These are phyloP conservation scores for Hipposideros larvatus DNA, from an alignment of 2,797 vertebrate species.

Conservation along the genomic window DNA sequence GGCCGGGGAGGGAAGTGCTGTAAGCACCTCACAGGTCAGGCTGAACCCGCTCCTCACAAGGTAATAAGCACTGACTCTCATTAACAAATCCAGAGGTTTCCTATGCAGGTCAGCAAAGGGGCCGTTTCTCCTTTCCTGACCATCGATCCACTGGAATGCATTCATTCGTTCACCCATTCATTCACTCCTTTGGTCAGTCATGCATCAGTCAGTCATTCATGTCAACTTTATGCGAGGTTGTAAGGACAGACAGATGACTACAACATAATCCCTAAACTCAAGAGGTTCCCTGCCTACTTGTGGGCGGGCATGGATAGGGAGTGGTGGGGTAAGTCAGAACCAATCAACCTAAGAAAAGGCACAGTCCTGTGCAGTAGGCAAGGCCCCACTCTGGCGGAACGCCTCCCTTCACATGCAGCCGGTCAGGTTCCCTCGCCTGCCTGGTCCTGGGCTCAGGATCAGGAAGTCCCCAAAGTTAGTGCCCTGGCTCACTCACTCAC, in stretches of 20 bases:
- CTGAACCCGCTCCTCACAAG: slow-evolving; percentile 55
- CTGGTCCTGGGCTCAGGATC: background rate
- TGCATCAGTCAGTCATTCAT: background rate
- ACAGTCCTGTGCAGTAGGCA: background rate
- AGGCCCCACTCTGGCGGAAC: background rate
- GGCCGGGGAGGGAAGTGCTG: slow-evolving; percentile 73
- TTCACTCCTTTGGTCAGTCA: background rate
- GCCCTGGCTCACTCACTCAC: background rate
- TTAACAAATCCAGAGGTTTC: slow-evolving; percentile 61
- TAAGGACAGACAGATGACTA: background rate
- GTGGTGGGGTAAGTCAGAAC: background rate
- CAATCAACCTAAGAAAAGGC: background rate
- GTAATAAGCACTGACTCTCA: slow-evolving; percentile 66
- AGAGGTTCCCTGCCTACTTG: background rate
- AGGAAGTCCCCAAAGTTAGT: background rate
- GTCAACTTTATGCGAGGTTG: background rate
- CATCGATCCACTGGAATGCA: background rate
- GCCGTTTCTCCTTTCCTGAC: background rate
- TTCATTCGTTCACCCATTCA: background rate
- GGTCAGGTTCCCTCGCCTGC: background rate
- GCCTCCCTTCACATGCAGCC: background rate
- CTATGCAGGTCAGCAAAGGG: slow-evolving; percentile 25
- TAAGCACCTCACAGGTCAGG: slow-evolving; percentile 71
- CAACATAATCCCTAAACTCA: background rate
- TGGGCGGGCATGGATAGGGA: background rate